Evolutionary conservation across 2,113 vertebrate species (phyloP), one percentile per base, ranked within the genome.

Genomic region (Leucosticte australis): DNA sequence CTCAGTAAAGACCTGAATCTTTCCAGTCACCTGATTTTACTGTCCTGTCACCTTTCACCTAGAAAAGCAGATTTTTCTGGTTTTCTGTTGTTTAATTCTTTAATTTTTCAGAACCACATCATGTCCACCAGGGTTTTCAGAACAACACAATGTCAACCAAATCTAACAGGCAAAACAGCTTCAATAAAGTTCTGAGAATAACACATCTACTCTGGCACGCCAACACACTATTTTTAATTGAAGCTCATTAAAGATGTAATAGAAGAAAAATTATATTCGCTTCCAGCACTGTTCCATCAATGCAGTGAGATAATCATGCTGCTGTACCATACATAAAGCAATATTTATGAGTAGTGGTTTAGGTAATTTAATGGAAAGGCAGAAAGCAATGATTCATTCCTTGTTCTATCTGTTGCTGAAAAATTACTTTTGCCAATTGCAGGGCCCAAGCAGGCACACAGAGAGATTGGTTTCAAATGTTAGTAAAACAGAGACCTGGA

Each of bases 161-260:
- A 44, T 65, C 53, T 63, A 94, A 46, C 68, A 83, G 77, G 42
- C 10, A 31, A 91, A 69, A 87, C 6, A 3, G 46, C 76, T 91
- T 92, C 83, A 83, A 86, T 30, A 95, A 94, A 96, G 81, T 83
- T 96, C 95, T 94, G 94, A 93, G 96, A 97, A 94, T 92, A 97
- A 94, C 95, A 84, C 81, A 84, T 95, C 78, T 90, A 68, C 74
- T 95, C 87, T 74, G 77, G 83, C 82, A 94, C 1, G 13, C 95
- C 95, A 96, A 93, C 91, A 96, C 95, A 83, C 94, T 95, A 78
- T 94, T 97, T 97, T 97, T 97, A 97, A 98, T 95, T 95, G 77
- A 73, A 80, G 92, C 94, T 98, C 89, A 93, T 97, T 95, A 97
- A 95, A 95, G 92, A 97, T 91, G 95, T 94, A 97, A 95, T 79